These are phyloP conservation scores for Alethe castanea DNA, from an alignment of 2,113 vertebrate genomes.

Conservation along the genomic window DNA sequence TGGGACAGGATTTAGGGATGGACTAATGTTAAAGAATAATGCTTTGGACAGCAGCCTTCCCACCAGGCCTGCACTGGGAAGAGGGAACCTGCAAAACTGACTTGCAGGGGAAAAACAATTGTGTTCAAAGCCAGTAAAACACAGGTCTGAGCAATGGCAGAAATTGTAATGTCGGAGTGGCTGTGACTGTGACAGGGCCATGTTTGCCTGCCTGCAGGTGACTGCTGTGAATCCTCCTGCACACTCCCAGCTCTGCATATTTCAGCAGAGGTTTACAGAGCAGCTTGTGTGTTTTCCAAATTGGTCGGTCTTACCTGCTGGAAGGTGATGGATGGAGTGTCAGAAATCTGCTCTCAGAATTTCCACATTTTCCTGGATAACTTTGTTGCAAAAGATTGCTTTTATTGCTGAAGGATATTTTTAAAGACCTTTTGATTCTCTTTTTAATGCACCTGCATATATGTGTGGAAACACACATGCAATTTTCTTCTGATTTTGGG, in stretches of 20 bases:
- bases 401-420: not conserved
- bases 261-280: not conserved
- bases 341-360: not conserved
- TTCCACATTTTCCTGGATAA: not conserved
- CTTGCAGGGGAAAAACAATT: not conserved
- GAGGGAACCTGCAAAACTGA: not conserved
- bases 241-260: not conserved
- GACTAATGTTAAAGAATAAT: accelerated
- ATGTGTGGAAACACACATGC: not conserved
- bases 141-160: not conserved
- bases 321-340: not conserved
- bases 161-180: not conserved
- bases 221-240: not conserved
- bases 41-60: not conserved
- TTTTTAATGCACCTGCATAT: not conserved
- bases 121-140: not conserved
- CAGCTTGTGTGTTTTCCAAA: not conserved
- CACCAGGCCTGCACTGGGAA: not conserved
- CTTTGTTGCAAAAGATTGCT: not conserved
- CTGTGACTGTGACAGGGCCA: not conserved
- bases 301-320: not conserved
- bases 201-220: not conserved
- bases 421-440: not conserved
- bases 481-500: not conserved
- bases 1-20: not conserved